Percentiles rank a stretch among this genome's conserved stretches.
Evolutionary conservation across 2,113 vertebrate species (phyloP).

Genomic region (Scomber colias): DNA sequence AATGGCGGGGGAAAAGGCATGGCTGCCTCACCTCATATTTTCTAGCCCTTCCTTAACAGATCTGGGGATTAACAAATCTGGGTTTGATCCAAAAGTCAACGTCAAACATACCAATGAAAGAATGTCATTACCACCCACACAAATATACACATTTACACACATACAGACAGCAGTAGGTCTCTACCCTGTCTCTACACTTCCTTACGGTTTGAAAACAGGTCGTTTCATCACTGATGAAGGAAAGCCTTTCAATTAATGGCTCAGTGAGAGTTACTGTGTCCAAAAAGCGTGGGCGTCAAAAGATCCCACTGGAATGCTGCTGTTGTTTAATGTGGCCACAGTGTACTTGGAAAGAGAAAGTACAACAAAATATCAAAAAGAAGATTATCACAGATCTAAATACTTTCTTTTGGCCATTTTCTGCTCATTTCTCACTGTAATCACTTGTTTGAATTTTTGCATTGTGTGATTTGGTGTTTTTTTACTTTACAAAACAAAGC

Average conservation of each 20-base stretch:
- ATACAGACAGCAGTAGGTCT: not conserved
- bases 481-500: not conserved
- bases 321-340: not conserved
- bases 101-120: constrained; percentile 45
- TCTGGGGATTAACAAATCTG: constrained; percentile 53
- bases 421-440: not conserved
- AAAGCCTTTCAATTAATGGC: constrained; percentile 6
- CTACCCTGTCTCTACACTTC: constrained; percentile 7
- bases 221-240: constrained; percentile 40
- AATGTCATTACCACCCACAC: constrained; percentile 67
- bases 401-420: not conserved
- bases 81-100: constrained; percentile 52
- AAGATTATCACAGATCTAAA: not conserved
- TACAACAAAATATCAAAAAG: too few relatives aligned
- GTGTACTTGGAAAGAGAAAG: too few relatives aligned
- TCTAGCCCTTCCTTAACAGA: constrained; percentile 20
- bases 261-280: not conserved
- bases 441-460: too few relatives aligned
- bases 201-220: constrained; percentile 25
- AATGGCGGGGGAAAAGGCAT: not conserved
- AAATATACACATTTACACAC: not conserved
- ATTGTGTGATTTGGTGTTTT: not conserved
- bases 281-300: not conserved
- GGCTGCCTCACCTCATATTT: constrained; percentile 20
- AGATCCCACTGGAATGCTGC: not conserved